Conservation (phyloP, 1,140 invertebrate species). For the Agraylea sexmaculata region DNA sequence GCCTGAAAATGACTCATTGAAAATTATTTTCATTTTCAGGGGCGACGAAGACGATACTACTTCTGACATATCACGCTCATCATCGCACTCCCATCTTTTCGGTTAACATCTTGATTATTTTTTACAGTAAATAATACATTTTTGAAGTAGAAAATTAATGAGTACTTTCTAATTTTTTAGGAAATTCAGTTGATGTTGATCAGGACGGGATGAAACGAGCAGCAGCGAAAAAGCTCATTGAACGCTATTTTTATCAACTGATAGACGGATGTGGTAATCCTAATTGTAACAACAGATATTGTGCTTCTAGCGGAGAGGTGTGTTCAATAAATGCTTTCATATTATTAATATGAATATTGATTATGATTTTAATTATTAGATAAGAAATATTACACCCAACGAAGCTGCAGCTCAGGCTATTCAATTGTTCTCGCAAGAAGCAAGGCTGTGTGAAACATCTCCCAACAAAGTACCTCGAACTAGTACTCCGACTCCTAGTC, state of each 20-base stretch:
- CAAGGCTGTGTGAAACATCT: slow-evolving; percentile 64
- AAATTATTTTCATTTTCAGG: too few relatives aligned
- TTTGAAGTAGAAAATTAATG: not conserved
- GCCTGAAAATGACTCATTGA: too few relatives aligned
- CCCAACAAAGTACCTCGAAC: slow-evolving; percentile 63
- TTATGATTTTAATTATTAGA: slow-evolving; percentile 32
- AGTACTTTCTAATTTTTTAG: slow-evolving; percentile 9
- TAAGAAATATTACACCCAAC: slow-evolving; percentile 66
- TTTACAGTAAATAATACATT: not conserved
- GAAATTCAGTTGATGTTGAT: slow-evolving; percentile 23
- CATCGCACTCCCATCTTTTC: too few relatives aligned
- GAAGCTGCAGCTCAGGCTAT: slow-evolving; percentile 80
- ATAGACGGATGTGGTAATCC: slow-evolving; percentile 81
- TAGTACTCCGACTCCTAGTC: slow-evolving; percentile 19
- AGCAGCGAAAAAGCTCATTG: slow-evolving; percentile 76
- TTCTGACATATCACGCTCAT: too few relatives aligned
- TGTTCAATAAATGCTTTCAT: too few relatives aligned
- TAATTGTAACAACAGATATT: slow-evolving; percentile 71
- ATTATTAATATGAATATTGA: not conserved
- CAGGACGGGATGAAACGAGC: slow-evolving; percentile 74
- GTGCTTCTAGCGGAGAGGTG: slow-evolving; percentile 80
- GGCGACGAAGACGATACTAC: too few relatives aligned
- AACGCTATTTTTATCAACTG: slow-evolving; percentile 86
- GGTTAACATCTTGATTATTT: slow-evolving; percentile 8
- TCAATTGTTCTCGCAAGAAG: slow-evolving; percentile 73